A percentile compares a stretch with the other conserved stretches of the same genome.
Evolutionary conservation across 1,140 invertebrate species (phyloP).

Genomic region (Drosophila tani): DNA sequence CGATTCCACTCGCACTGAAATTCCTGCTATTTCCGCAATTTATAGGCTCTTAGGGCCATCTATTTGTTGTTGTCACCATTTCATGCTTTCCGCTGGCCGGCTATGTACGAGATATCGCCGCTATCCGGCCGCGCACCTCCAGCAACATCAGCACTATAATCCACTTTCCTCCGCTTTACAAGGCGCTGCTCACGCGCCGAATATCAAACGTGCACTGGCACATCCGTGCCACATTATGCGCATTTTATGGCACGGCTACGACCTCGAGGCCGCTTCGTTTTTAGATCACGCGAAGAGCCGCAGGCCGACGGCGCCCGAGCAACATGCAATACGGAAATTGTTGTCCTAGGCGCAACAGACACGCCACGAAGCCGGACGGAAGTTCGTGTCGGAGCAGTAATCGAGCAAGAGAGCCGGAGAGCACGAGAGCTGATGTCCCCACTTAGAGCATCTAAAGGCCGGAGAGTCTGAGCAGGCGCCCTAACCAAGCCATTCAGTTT

Average conservation of each 20-base stretch:
- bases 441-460: not conserved
- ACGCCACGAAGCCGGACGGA: conserved; percentile 28
- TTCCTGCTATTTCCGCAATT: conserved; percentile 2
- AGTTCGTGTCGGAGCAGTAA: conserved; percentile 17
- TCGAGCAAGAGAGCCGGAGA: conserved; percentile 3
- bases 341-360: conserved; percentile 81
- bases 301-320: conserved; percentile 19
- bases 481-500: conserved; percentile 7
- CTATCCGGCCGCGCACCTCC: conserved; percentile 22
- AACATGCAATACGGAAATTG: conserved; percentile 68
- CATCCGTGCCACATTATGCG: conserved; percentile 81
- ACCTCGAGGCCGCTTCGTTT: conserved; percentile 67
- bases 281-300: conserved; percentile 59
- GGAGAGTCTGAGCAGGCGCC: conserved; percentile 61
- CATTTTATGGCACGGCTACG: conserved; percentile 78
- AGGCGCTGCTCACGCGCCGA: conserved; percentile 67
- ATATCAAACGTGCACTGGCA: conserved; percentile 83
- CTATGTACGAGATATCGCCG: conserved; percentile 37
- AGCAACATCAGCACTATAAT: conserved; percentile 16
- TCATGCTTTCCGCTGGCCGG: conserved; percentile 19
- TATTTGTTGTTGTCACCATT: conserved; percentile 34
- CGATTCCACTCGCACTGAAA: conserved; percentile 6
- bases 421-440: not conserved
- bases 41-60: conserved; percentile 4
- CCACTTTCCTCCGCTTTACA: conserved; percentile 4